These are phyloP conservation scores for Ficedula albicollis DNA, from an alignment of 2,797 vertebrate species.

Conservation along the genomic window DNA sequence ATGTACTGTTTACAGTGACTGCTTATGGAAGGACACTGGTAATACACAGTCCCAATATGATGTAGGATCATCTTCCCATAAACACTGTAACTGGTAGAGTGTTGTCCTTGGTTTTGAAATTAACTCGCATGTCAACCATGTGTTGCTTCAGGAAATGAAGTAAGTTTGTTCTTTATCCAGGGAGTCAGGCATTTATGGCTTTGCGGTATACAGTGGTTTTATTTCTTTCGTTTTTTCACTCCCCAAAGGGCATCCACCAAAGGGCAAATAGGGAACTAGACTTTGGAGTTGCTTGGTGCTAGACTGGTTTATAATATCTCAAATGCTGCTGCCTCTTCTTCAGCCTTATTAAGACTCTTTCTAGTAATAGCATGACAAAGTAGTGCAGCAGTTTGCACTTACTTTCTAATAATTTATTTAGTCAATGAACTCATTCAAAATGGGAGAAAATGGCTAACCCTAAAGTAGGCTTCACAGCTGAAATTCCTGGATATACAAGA, in stretches of 20 bases:
- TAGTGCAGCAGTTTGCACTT: neutral
- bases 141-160: neutral
- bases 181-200: neutral
- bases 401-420: neutral
- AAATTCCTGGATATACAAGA: neutral
- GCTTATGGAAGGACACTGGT: neutral
- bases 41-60: neutral
- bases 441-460: neutral
- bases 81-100: neutral
- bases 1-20: neutral
- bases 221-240: neutral
- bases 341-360: slow-evolving; percentile 10
- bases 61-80: neutral
- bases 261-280: neutral
- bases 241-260: neutral
- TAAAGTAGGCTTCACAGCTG: neutral
- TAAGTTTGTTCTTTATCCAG: neutral
- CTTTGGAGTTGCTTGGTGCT: slow-evolving; percentile 31
- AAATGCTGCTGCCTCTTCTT: slow-evolving; percentile 31
- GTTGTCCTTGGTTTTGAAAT: neutral
- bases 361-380: neutral
- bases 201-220: neutral
- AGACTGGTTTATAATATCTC: slow-evolving; percentile 61
- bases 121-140: rapidly evolving
- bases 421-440: neutral